These are phyloP conservation scores for Oreochromis mossambicus DNA, from an alignment of 2,797 vertebrate species.

Conservation along the genomic window DNA sequence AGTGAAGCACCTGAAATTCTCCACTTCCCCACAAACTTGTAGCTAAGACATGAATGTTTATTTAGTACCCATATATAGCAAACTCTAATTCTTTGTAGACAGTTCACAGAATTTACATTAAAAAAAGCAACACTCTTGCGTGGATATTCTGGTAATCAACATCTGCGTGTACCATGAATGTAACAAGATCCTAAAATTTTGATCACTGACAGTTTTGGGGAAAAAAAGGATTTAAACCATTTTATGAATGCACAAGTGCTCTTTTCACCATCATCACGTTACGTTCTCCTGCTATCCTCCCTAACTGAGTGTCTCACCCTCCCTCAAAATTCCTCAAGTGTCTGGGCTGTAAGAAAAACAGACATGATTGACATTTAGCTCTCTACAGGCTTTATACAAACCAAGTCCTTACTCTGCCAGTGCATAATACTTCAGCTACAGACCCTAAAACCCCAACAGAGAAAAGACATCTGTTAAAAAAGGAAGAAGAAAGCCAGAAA, in stretches of 20 bases:
- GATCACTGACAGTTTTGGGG: neutral
- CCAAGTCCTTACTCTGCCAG: slow-evolving; percentile 59
- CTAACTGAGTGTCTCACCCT: slow-evolving; percentile 52
- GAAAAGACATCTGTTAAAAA: slow-evolving; percentile 66
- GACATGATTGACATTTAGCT: slow-evolving; percentile 76
- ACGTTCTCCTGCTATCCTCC: slow-evolving; percentile 40
- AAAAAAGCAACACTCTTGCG: neutral
- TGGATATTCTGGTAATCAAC: neutral
- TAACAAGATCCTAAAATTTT: neutral
- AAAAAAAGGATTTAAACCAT: neutral
- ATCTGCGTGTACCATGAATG: neutral
- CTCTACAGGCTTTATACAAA: slow-evolving; percentile 67
- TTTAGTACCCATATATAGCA: neutral
- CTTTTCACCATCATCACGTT: slow-evolving; percentile 16
- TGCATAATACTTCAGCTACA: slow-evolving; percentile 72
- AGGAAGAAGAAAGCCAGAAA: slow-evolving; percentile 21
- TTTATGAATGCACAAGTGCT: slow-evolving; percentile 15
- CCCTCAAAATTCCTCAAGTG: slow-evolving; percentile 72
- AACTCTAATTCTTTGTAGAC: neutral
- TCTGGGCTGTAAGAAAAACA: slow-evolving; percentile 71
- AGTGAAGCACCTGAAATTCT: neutral
- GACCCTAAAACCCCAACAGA: slow-evolving; percentile 59
- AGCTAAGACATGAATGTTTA: neutral
- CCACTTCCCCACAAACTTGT: neutral
- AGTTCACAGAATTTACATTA: neutral